Evolutionary conservation across 2,888 invertebrate genomes (phyloP).

Genomic region (Agonopterix subpropinquella): DNA sequence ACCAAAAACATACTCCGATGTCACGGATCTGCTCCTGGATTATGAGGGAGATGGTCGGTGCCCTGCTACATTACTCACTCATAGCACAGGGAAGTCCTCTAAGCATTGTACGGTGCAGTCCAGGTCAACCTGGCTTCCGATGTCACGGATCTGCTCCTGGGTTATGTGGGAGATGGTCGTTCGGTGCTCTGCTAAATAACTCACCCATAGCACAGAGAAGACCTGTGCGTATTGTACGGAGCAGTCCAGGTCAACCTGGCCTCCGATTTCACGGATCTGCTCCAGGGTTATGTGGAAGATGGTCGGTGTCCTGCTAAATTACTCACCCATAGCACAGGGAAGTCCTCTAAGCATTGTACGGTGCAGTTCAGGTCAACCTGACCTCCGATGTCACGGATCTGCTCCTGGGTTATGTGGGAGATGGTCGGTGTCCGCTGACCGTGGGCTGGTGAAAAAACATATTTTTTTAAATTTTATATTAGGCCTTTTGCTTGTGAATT

Average conservation of each 20-base stretch:
- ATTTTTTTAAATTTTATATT: no score
- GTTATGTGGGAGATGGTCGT: no score
- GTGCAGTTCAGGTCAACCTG: slow-evolving; percentile 92
- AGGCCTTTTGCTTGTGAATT: no score
- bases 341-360: slow-evolving; percentile 91
- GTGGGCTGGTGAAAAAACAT: slow-evolving; percentile 40
- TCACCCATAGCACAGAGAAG: no score
- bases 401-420: slow-evolving; percentile 93
- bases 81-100: slow-evolving; percentile 90
- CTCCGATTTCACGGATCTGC: slow-evolving; percentile 94
- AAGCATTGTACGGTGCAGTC: slow-evolving; percentile 92
- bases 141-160: no score
- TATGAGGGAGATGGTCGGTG: slow-evolving; percentile 93
- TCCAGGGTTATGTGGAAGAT: slow-evolving; percentile 95
- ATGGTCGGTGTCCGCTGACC: slow-evolving; percentile 90
- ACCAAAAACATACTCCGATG: slow-evolving; percentile 79
- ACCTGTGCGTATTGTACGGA: no score
- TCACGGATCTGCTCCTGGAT: slow-evolving; percentile 94
- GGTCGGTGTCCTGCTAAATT: slow-evolving; percentile 80
- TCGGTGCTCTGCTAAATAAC: no score
- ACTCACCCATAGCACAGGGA: slow-evolving; percentile 87
- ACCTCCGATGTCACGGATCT: slow-evolving; percentile 93
- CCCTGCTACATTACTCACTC: slow-evolving; percentile 73
- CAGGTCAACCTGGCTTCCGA: no score
- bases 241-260: slow-evolving; percentile 82